These are phyloP conservation scores for Austrofundulus limnaeus DNA, from an alignment of 2,113 vertebrate species.

Conservation along the genomic window DNA sequence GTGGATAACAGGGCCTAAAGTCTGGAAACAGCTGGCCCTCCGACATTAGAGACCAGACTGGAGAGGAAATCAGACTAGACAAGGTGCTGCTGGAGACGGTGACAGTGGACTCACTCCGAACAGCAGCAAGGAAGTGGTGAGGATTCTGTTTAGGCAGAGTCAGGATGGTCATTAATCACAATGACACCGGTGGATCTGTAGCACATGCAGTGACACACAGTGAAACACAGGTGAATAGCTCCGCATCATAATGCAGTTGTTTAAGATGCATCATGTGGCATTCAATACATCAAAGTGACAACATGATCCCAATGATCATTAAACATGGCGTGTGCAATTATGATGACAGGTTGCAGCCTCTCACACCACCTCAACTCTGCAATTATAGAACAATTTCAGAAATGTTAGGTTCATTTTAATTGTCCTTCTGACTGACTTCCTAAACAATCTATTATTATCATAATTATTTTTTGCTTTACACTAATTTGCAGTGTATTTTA, in stretches of 20 bases:
- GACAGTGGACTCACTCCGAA: conserved; percentile 35
- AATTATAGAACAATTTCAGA: not conserved
- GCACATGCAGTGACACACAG: conserved; percentile 12
- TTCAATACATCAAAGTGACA: conserved; percentile 13
- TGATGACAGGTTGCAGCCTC: not conserved
- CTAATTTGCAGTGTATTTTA: not conserved
- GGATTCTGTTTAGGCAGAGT: conserved; percentile 30
- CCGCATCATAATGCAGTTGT: conserved; percentile 4
- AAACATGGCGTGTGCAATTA: not conserved
- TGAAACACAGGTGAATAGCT: conserved; percentile 23
- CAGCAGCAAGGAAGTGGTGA: conserved; percentile 29
- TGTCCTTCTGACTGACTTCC: not conserved
- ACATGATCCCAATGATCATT: not conserved
- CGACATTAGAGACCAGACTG: conserved; percentile 12
- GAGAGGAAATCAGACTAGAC: conserved; percentile 54
- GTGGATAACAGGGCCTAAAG: conserved; percentile 51
- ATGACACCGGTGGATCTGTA: conserved; percentile 25
- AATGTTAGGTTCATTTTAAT: not conserved
- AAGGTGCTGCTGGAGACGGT: conserved; percentile 50
- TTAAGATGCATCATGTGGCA: conserved; percentile 7
- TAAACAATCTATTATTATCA: not conserved
- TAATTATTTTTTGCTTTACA: not conserved
- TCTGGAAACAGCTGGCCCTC: conserved; percentile 52
- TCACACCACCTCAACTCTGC: not conserved
- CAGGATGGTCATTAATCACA: conserved; percentile 49